phyloP scores from a whole-genome alignment of 2,797 vertebrate species.

The Argya squamiceps region DNA sequence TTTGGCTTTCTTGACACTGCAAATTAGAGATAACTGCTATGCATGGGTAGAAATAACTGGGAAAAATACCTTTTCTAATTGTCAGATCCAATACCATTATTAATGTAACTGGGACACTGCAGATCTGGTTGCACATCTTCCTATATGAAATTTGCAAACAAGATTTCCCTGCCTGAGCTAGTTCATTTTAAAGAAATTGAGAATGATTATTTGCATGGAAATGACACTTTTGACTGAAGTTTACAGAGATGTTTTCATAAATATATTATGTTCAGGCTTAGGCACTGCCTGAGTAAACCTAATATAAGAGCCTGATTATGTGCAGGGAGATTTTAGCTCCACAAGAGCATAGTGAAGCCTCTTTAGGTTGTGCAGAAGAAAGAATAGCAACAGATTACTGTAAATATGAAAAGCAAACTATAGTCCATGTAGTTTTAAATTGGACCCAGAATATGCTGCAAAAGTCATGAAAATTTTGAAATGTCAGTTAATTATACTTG shows the following conservation, averaged over 20 bases:
- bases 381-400: neutral
- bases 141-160: neutral
- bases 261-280: neutral
- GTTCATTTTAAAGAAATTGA: neutral
- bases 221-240: neutral
- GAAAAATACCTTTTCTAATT: neutral
- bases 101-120: neutral
- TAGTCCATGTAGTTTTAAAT: neutral
- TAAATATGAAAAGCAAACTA: neutral
- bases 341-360: neutral
- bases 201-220: neutral
- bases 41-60: neutral
- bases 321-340: neutral
- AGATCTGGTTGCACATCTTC: neutral
- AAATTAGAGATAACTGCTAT: neutral
- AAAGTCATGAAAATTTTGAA: neutral
- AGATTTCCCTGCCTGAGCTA: neutral
- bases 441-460: neutral
- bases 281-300: neutral
- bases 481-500: neutral
- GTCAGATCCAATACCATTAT: neutral
- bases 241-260: neutral
- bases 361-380: neutral
- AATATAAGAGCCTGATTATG: neutral
- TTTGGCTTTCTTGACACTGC: neutral